A percentile compares a stretch with the other conserved stretches of the same genome.
These are phyloP conservation scores for Carterocephalus palaemon DNA, from an alignment of 2,888 invertebrate species.

Conservation along the genomic window DNA sequence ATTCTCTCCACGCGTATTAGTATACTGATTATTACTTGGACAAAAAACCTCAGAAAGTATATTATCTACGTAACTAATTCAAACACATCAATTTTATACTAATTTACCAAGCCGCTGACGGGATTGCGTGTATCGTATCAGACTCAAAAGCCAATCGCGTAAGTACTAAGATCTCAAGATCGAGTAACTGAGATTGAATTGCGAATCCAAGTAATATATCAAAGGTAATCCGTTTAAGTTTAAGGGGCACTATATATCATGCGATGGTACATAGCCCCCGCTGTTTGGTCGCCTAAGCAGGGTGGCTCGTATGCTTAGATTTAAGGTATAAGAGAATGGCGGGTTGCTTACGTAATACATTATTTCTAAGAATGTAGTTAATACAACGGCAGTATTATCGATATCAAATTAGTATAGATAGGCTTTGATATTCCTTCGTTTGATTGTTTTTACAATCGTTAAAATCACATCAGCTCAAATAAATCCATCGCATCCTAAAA, in stretches of 20 bases:
- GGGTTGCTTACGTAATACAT: conserved; percentile 9
- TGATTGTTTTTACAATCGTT: no score
- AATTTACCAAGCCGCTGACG: no score
- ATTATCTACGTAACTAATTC: no score
- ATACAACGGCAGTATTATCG: no score
- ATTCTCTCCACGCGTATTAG: no score
- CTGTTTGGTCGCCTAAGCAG: conserved; percentile 74
- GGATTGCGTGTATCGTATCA: conserved; percentile 38
- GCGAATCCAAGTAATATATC: conserved; percentile 74
- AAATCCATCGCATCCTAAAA: no score
- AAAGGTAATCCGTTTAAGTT: conserved; percentile 78
- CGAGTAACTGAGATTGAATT: conserved; percentile 75
- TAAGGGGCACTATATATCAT: conserved; percentile 76
- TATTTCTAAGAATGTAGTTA: background rate
- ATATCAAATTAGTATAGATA: no score
- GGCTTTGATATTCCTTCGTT: no score
- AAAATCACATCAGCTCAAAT: no score
- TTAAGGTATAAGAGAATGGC: conserved; percentile 10
- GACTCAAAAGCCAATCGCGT: conserved; percentile 65
- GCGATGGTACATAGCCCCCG: conserved; percentile 62
- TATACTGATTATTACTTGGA: no score
- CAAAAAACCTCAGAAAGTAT: no score
- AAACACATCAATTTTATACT: no score
- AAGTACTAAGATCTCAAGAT: conserved; percentile 46
- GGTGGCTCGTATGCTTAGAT: conserved; percentile 67